Base-by-base conservation (phyloP, 2,113 vertebrate species). In the Psittacula cyanocephala region DNA sequence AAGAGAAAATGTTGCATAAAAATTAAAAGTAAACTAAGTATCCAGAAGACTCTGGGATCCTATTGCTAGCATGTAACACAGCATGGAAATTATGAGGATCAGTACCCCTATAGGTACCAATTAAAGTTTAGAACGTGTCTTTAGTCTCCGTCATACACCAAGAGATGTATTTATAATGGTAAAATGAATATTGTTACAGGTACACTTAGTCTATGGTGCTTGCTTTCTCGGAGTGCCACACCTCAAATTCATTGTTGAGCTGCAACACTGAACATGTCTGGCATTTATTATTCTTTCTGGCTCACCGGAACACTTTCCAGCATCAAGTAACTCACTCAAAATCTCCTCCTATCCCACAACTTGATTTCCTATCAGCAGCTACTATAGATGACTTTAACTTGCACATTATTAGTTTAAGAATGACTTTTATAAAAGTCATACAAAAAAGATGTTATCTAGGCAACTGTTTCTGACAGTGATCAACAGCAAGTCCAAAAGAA, bases 131-230 rank as follows among this genome's bases (percentile, higher is more conserved):
- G 22, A 76, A 65, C 23, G 8, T 37, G 10, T 23, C 31, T 79
- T 62, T 15, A 46, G 9, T 57, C 17, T 82, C 63, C 41, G 41
- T 72, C 23, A 10, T 41, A 17, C 28, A 43, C 28, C 12, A 41
- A 86, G 60, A 74, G 6, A 33, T 3, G 3, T 4, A 22, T n/a
- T 60, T 50, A 25, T 23, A 64, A 72, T 9, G 60, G 23, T 9
- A 68, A 60, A 69, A 65, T 1, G 8, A 3, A 4, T 49, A 16
- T 10, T 65, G 23, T 23, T 57, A 57, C 6, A 13, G 15, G 19
- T 57, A 65, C 2, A 22, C 16, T 14, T 65, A 14, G 35, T 11
- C 37, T 52, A 47, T 6, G 3, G 7, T 13, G 4, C 0, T 0
- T 19, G 20, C 4, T 44, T 57, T 37, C 52, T 37, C 0, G 0